Conservation (phyloP, 2,797 vertebrate genomes). For the Thaleichthys pacificus region DNA sequence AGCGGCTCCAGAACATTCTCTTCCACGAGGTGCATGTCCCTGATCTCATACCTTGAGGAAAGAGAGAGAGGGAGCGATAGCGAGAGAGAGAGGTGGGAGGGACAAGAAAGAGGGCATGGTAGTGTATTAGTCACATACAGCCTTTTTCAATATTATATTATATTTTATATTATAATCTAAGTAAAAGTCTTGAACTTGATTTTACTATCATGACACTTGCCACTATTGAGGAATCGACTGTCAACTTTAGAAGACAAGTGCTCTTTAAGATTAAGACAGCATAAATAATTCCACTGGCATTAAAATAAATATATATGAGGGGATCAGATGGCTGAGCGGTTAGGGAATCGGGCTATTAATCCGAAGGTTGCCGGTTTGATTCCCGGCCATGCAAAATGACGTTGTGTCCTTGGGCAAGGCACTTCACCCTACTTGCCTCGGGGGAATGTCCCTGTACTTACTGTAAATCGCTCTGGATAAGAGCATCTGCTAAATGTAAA, state of each 20-base stretch:
- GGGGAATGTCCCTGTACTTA: too few relatives aligned
- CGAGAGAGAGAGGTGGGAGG: conserved; percentile 2
- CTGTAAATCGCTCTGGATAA: too few relatives aligned
- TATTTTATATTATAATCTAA: neutral
- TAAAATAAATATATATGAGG: neutral
- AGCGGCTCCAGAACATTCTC: conserved; percentile 93
- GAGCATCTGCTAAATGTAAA: too few relatives aligned
- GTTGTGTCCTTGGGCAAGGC: too few relatives aligned
- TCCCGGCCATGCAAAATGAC: too few relatives aligned
- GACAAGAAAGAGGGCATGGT: neutral
- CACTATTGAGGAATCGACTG: neutral
- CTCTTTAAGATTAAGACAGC: neutral
- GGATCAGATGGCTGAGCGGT: too few relatives aligned
- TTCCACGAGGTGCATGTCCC: conserved; percentile 91
- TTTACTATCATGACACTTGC: neutral
- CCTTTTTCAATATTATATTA: neutral
- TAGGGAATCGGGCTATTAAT: too few relatives aligned
- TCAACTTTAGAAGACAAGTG: neutral
- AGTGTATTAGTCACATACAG: neutral
- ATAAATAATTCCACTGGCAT: neutral
- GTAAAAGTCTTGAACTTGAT: neutral
- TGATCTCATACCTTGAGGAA: conserved; percentile 88
- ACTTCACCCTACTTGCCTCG: too few relatives aligned
- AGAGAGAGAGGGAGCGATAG: neutral
- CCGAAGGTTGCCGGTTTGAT: too few relatives aligned